phyloP scores from a whole-genome alignment of 2,113 vertebrate species.

The Balaeniceps rex region DNA sequence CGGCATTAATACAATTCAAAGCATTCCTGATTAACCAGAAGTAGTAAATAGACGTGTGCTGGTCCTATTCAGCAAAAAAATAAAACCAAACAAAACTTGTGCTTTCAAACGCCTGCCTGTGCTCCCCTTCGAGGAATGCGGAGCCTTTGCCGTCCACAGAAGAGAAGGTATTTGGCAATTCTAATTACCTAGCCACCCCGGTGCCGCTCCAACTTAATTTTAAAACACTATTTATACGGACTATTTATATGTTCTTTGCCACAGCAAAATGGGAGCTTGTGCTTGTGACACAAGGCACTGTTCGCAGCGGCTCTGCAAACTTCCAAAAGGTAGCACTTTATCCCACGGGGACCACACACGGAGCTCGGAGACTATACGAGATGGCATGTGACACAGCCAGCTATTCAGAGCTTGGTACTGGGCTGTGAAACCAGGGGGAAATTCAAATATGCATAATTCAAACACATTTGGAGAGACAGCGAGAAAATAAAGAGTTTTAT shows the following conservation, averaged over 20 bases:
- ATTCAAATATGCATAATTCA: slow-evolving; percentile 62
- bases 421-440: slow-evolving; percentile 59
- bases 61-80: slow-evolving; percentile 61
- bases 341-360: slow-evolving; percentile 52
- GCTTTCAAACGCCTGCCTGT: slow-evolving; percentile 53
- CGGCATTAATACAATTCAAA: slow-evolving; percentile 51
- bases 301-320: not conserved
- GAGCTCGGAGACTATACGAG: not conserved
- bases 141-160: slow-evolving; percentile 24
- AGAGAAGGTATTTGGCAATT: slow-evolving; percentile 65
- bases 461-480: not conserved
- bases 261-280: slow-evolving; percentile 43
- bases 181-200: slow-evolving; percentile 61
- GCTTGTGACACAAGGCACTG: slow-evolving; percentile 60
- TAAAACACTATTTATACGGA: slow-evolving; percentile 54
- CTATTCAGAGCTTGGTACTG: slow-evolving; percentile 54
- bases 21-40: slow-evolving; percentile 62
- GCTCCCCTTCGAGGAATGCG: slow-evolving; percentile 53
- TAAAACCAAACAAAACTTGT: slow-evolving; percentile 59
- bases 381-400: slow-evolving; percentile 61
- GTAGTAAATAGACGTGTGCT: slow-evolving; percentile 68
- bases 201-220: slow-evolving; percentile 40
- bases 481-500: slow-evolving; percentile 25
- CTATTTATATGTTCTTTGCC: slow-evolving; percentile 62
- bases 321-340: slow-evolving; percentile 59